Evolutionary conservation across 2,888 invertebrate genomes (phyloP).

Genomic region (Nymphalis c-album): DNA sequence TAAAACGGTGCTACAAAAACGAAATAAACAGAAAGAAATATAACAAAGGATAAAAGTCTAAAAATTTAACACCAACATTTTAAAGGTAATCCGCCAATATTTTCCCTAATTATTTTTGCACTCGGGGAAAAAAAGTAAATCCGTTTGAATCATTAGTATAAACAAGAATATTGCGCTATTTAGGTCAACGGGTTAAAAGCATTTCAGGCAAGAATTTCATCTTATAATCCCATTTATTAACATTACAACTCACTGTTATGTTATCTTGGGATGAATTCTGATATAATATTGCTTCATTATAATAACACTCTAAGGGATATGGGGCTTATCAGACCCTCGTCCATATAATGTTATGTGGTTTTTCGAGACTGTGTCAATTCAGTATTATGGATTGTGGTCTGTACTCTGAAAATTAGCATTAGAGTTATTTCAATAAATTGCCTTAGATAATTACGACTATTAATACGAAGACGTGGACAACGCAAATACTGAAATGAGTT

Average conservation of each 20-base stretch:
- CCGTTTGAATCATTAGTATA: conserved; percentile 30
- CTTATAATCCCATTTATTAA: conserved; percentile 29
- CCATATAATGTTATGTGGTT: conserved; percentile 13
- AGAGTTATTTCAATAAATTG: background rate
- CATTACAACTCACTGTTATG: conserved; percentile 31
- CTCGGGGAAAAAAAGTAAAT: conserved; percentile 24
- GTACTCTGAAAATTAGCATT: background rate
- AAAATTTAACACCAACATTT: background rate
- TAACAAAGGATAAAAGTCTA: background rate
- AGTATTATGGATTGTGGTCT: background rate
- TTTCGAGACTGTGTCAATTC: background rate
- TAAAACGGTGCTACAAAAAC: too few species aligned
- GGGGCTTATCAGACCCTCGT: conserved; percentile 27
- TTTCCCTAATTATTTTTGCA: conserved; percentile 39
- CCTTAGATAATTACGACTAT: too few species aligned
- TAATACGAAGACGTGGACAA: too few species aligned
- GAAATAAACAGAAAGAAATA: too few species aligned
- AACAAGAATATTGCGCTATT: conserved; percentile 39
- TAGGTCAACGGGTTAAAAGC: conserved; percentile 33
- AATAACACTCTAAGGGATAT: conserved; percentile 22
- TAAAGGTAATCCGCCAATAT: conserved; percentile 5
- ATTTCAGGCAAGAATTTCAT: conserved; percentile 20
- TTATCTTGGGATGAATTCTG: conserved; percentile 28
- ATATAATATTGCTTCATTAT: conserved; percentile 27
- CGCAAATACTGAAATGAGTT: too few species aligned